Evolutionary conservation across 2,888 invertebrate species (phyloP).

Genomic region (Mechanitis messenoides): DNA sequence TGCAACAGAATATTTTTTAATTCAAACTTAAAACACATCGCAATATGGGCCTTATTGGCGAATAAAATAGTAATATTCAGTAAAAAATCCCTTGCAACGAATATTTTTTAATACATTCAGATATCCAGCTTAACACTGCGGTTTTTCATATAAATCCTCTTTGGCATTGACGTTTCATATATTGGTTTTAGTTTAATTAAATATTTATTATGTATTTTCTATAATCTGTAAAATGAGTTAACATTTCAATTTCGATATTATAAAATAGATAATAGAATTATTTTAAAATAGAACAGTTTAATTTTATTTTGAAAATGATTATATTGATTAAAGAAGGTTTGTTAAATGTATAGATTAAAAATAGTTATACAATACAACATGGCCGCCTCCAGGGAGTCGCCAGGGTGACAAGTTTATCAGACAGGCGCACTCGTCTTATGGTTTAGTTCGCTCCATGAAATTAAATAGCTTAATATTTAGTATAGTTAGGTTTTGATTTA

Average conservation of each 20-base stretch:
- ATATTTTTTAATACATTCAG: constrained; percentile 34
- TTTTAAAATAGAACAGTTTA: background rate
- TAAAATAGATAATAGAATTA: background rate
- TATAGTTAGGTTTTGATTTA: too few species aligned
- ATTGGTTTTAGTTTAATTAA: constrained; percentile 27
- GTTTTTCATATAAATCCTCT: constrained; percentile 69
- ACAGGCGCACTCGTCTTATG: constrained; percentile 37
- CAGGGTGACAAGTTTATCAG: constrained; percentile 37
- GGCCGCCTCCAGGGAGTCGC: constrained; percentile 23
- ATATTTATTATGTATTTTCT: constrained; percentile 21
- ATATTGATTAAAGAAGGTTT: too few species aligned
- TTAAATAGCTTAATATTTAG: constrained; percentile 17
- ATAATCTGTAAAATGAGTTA: constrained; percentile 18
- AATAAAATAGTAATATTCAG: constrained; percentile 9
- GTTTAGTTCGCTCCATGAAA: constrained; percentile 34
- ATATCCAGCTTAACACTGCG: constrained; percentile 58
- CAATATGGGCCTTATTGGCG: constrained; percentile 26
- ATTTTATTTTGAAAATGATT: background rate
- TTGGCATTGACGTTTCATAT: constrained; percentile 60
- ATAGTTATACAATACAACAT: constrained; percentile 6
- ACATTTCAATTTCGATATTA: constrained; percentile 11
- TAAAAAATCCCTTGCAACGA: constrained; percentile 18
- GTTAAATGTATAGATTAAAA: constrained; percentile 1
- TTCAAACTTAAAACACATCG: constrained; percentile 1
- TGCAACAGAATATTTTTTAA: constrained; percentile 9